Evolutionary conservation across 2,113 vertebrate species (phyloP).

Genomic region (Onychostruthus taczanowskii): DNA sequence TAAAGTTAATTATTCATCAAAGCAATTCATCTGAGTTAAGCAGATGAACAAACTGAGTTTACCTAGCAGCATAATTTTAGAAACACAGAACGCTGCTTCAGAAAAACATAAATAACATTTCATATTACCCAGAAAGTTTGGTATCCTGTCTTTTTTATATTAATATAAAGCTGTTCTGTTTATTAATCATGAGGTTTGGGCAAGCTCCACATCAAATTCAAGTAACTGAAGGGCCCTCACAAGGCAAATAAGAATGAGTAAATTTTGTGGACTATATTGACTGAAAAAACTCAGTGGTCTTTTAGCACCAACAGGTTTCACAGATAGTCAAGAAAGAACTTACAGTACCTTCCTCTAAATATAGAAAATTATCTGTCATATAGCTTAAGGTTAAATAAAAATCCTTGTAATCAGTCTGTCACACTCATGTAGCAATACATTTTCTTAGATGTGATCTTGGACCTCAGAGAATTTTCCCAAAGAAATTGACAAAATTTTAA

Average conservation of each 20-base stretch:
- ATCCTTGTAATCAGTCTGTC: not conserved
- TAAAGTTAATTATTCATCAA: not conserved
- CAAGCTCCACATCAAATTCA: not conserved
- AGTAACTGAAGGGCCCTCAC: not conserved
- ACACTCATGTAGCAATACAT: rapidly evolving
- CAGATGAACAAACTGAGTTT: not conserved
- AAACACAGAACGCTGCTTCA: not conserved
- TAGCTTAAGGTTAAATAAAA: not conserved
- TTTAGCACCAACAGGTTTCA: not conserved
- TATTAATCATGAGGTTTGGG: not conserved
- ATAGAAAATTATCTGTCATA: not conserved
- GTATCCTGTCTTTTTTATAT: not conserved
- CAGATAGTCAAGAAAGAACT: not conserved
- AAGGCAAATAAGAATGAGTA: not conserved
- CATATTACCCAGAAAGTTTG: not conserved
- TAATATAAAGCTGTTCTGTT: not conserved
- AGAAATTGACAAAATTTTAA: not conserved
- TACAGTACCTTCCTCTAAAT: not conserved
- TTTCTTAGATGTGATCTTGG: not conserved
- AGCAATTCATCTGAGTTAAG: not conserved
- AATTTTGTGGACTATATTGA: not conserved
- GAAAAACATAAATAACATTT: slow-evolving; percentile 9
- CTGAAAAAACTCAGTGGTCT: not conserved
- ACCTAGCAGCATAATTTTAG: not conserved
- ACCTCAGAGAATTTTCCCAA: not conserved